These are phyloP conservation scores for Aotus griseimembra DNA, from an alignment of 2,797 vertebrate species.

Conservation along the genomic window DNA sequence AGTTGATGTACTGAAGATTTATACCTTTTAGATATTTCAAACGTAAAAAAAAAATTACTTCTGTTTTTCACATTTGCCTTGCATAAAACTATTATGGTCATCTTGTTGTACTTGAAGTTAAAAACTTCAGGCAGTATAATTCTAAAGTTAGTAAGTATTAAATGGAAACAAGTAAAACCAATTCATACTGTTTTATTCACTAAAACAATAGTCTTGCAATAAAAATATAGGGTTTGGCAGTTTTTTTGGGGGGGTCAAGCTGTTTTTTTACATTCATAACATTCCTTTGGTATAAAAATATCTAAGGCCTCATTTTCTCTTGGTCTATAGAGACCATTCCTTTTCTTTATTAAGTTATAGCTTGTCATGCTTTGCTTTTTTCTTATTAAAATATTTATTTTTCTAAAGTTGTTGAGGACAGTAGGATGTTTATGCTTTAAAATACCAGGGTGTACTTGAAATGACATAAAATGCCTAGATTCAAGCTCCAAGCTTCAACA, in stretches of 20 bases:
- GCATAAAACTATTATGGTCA: neutral
- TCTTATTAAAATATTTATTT: constrained; percentile 73
- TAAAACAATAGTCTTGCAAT: constrained; percentile 23
- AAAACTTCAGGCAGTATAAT: neutral
- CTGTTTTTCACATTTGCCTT: neutral
- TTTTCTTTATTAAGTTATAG: constrained; percentile 57
- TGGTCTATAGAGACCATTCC: constrained; percentile 40
- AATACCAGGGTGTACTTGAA: neutral
- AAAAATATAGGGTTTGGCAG: neutral
- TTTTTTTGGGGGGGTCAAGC: neutral
- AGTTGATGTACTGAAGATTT: neutral
- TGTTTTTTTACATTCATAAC: constrained; percentile 42
- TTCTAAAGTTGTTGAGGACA: constrained; percentile 53
- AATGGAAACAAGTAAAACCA: constrained; percentile 33
- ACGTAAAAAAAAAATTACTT: constrained; percentile 14
- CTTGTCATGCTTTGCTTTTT: neutral
- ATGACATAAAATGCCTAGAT: neutral
- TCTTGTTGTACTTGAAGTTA: neutral
- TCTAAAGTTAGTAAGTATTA: constrained; percentile 54
- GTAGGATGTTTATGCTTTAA: constrained; percentile 41
- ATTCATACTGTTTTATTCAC: neutral
- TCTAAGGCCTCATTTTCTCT: constrained; percentile 54
- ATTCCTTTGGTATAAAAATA: constrained; percentile 55
- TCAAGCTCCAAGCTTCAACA: neutral
- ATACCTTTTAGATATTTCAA: neutral